phyloP scores from a whole-genome alignment of 2,797 vertebrate genomes.

The Anniella stebbinsi region DNA sequence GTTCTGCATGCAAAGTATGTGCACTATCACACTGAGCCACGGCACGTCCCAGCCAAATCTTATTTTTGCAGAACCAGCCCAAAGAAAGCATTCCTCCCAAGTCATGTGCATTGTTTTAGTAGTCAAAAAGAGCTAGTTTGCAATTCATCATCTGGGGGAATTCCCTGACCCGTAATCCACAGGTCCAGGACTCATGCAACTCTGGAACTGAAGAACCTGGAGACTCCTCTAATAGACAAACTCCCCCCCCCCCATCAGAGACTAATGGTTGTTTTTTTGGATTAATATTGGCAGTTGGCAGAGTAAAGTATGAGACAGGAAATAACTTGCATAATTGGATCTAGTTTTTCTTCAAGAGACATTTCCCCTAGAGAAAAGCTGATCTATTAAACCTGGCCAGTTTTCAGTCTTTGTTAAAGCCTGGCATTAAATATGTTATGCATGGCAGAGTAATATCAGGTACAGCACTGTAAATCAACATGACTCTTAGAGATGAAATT shows the following conservation, averaged over 20 bases:
- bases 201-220: not conserved
- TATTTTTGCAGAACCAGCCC: not conserved
- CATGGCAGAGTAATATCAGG: not conserved
- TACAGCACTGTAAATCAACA: not conserved
- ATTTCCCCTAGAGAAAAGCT: not conserved
- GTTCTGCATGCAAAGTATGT: too few species aligned
- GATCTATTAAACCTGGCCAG: not conserved
- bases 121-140: not conserved
- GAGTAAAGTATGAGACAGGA: not conserved
- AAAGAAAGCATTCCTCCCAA: not conserved
- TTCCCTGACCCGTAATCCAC: not conserved
- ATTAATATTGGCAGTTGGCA: not conserved
- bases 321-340: not conserved
- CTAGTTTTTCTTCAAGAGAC: not conserved
- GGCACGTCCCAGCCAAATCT: not conserved
- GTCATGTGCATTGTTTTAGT: not conserved
- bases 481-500: not conserved
- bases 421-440: slow-evolving; percentile 1
- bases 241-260: not conserved
- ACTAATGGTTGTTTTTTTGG: not conserved
- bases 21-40: too few species aligned
- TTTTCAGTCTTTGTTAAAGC: not conserved
- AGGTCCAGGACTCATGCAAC: not conserved
- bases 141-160: not conserved
- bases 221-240: not conserved